Evolutionary conservation across 2,888 invertebrate genomes (phyloP).

Genomic region (Furcula furcula): DNA sequence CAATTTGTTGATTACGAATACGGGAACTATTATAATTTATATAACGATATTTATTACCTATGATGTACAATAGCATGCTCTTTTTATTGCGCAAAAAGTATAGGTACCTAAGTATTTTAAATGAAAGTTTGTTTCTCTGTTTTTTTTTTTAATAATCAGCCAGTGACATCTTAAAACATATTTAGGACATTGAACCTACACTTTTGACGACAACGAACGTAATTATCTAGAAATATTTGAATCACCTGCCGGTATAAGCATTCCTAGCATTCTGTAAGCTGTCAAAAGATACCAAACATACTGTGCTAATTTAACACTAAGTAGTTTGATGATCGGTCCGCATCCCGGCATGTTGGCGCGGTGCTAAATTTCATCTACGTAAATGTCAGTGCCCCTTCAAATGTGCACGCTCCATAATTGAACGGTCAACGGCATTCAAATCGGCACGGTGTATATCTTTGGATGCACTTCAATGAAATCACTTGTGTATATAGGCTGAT

Average conservation of each 20-base stretch:
- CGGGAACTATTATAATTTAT: too few species aligned
- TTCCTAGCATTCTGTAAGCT: not conserved
- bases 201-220: too few species aligned
- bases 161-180: too few species aligned
- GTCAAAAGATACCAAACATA: conserved; percentile 15
- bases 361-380: conserved; percentile 55
- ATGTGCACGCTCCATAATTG: conserved; percentile 49
- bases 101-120: too few species aligned
- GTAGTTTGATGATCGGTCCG: conserved; percentile 44
- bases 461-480: conserved; percentile 37
- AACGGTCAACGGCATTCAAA: conserved; percentile 67
- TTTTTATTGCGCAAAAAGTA: too few species aligned
- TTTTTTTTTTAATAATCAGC: too few species aligned
- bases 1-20: conserved; percentile 6
- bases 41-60: too few species aligned
- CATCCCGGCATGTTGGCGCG: conserved; percentile 49
- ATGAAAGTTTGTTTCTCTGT: too few species aligned
- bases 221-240: conserved; percentile 1
- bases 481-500: conserved; percentile 23
- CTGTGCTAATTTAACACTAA: conserved; percentile 37
- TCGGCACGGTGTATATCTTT: conserved; percentile 46
- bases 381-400: conserved; percentile 66
- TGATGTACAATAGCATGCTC: too few species aligned
- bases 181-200: too few species aligned
- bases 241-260: not conserved